Evolutionary conservation across 2,113 vertebrate species (phyloP), one percentile per base, ranked within the genome.

Genomic region (Oreotrochilus melanogaster): DNA sequence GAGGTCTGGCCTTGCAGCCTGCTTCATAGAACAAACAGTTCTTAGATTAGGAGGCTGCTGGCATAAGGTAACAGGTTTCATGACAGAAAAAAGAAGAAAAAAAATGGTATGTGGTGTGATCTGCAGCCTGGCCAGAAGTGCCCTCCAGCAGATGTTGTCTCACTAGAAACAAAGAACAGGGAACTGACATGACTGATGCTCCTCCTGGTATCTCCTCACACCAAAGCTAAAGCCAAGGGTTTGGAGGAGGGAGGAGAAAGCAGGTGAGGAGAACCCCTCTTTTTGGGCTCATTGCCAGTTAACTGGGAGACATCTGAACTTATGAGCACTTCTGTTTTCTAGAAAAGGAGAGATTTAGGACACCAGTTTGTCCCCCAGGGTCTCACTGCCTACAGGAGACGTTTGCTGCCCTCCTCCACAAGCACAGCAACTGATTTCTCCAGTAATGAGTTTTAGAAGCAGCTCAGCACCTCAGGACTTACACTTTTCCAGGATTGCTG

Each of bases 291-390:
- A 54, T 18, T 28, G 19, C 4, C 56, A 45, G 28, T 3, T 33
- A 14, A 57, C 3, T 8, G 27, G 28, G 31, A 57, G 42, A 50
- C n/a, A 54, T 11, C 30, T 54, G 56, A 50, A 50, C 30, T 31
- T 6, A 31, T 0, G 1, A 61, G 60, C 1, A 0, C 56, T 62
- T 24, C 28, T n/a, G 21, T 50, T 50, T 69, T 57, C 70, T 39
- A 27, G 31, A 50, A 45, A 25, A 64, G 28, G 23, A 75, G 64
- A 51, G 50, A 43, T 81, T 57, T 24, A 35, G 48, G 27, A 45
- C 14, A 27, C 15, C 50, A 19, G 31, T 51, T 45, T 72, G 33
- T 28, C 31, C 12, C 67, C 39, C 53, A 21, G 4, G 47, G 62
- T 39, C 39, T 39, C 39, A 39, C 21, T 9, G 33, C 14, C 23